These are phyloP conservation scores for Pollenia labialis DNA, from an alignment of 2,888 invertebrate species.

Conservation along the genomic window DNA sequence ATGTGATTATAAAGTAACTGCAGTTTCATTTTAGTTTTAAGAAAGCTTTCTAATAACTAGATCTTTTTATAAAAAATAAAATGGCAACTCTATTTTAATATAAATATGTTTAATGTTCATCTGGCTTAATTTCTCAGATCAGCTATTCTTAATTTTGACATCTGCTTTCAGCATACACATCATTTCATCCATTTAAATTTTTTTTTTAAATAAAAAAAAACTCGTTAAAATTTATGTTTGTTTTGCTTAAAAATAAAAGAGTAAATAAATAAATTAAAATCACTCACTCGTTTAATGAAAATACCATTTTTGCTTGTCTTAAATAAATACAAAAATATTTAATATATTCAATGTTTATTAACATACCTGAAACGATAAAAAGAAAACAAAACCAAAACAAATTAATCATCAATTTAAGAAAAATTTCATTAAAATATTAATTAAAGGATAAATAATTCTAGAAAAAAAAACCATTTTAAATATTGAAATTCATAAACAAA, in stretches of 20 bases:
- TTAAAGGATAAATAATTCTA: slow-evolving; percentile 28
- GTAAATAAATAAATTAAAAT: slow-evolving; percentile 50
- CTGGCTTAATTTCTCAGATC: background rate
- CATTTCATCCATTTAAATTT: background rate
- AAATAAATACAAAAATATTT: slow-evolving; percentile 1
- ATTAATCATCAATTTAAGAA: slow-evolving; percentile 44
- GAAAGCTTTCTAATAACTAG: background rate
- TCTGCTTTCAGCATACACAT: background rate
- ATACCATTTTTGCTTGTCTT: slow-evolving; percentile 23
- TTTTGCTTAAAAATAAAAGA: background rate
- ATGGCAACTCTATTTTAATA: slow-evolving; percentile 1
- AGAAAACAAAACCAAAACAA: slow-evolving; percentile 6
- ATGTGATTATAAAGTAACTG: too few relatives aligned
- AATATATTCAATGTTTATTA: background rate
- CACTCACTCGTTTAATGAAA: slow-evolving; percentile 56
- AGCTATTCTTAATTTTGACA: slow-evolving; percentile 5
- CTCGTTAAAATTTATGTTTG: slow-evolving; percentile 3
- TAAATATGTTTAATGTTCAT: background rate
- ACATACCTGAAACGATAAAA: slow-evolving; percentile 61
- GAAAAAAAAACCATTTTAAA: background rate
- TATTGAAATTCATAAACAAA: slow-evolving; percentile 24
- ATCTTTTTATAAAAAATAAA: background rate
- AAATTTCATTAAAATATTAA: slow-evolving; percentile 7
- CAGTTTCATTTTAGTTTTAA: too few relatives aligned
- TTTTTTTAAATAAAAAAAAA: background rate